These are phyloP conservation scores for Microcebus jonahi DNA, from an alignment of 2,113 vertebrate genomes.

Conservation along the genomic window DNA sequence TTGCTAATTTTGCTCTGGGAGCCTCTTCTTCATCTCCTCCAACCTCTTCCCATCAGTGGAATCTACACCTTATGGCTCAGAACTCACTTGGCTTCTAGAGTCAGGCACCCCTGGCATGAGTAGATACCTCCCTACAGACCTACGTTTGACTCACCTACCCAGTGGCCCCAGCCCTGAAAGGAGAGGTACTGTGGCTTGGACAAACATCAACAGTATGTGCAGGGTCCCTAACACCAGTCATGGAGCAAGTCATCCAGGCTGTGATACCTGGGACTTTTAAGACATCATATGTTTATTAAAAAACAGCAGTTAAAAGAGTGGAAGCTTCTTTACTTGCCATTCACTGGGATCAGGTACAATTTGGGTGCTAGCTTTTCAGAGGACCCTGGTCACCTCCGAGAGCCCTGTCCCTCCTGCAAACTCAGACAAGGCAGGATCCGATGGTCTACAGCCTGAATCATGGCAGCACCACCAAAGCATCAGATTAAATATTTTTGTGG, in stretches of 20 bases:
- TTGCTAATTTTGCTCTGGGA: background rate
- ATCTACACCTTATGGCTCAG: background rate
- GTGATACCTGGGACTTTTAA: slow-evolving; percentile 30
- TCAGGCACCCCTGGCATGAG: background rate
- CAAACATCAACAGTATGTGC: slow-evolving; percentile 21
- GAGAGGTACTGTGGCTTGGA: slow-evolving; percentile 23
- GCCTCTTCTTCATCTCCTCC: background rate
- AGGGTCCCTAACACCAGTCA: slow-evolving; percentile 41
- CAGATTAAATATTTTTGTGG: slow-evolving; percentile 62
- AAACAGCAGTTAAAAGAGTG: slow-evolving; percentile 2
- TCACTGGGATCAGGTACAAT: background rate
- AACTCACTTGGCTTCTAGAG: background rate
- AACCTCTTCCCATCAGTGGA: background rate
- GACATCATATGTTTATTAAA: slow-evolving; percentile 46
- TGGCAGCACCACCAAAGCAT: background rate
- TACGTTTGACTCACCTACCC: background rate
- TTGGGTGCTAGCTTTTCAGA: background rate
- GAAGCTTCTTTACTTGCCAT: background rate
- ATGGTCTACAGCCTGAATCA: background rate
- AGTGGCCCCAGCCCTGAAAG: slow-evolving; percentile 29
- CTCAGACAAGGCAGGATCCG: background rate
- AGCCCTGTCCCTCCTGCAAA: background rate
- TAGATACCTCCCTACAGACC: background rate
- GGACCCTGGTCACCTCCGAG: background rate
- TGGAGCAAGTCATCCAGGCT: background rate